These are phyloP conservation scores for Erynnis tages DNA, from an alignment of 2,888 invertebrate species.

Conservation along the genomic window DNA sequence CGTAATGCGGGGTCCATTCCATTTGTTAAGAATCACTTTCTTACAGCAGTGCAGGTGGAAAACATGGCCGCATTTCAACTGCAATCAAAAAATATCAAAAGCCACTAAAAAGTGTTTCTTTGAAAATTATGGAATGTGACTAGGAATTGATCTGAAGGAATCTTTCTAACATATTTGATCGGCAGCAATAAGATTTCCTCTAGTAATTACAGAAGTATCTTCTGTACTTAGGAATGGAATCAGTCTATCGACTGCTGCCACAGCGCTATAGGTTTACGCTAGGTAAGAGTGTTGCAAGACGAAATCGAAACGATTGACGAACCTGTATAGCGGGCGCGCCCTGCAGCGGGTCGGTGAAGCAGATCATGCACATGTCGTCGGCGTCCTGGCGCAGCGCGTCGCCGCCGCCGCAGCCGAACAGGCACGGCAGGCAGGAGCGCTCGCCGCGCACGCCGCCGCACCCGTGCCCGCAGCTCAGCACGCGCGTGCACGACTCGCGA, in stretches of 20 bases:
- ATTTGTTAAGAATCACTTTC: constrained; percentile 90
- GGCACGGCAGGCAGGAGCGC: constrained; percentile 91
- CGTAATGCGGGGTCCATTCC: constrained; percentile 97
- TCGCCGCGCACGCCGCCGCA: constrained; percentile 97
- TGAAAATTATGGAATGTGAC: too few species aligned
- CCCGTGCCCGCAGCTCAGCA: constrained; percentile 93
- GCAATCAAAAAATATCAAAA: constrained; percentile 38
- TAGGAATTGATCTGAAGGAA: too few species aligned
- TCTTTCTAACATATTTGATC: too few species aligned
- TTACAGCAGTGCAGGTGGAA: constrained; percentile 97
- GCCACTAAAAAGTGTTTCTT: too few species aligned
- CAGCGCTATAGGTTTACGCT: too few species aligned
- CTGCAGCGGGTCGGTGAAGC: constrained; percentile 97
- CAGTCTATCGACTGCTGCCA: too few species aligned
- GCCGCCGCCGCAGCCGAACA: constrained; percentile 91
- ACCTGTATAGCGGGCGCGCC: constrained; percentile 97
- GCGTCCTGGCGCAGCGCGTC: constrained; percentile 95
- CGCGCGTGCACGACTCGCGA: constrained; percentile 90
- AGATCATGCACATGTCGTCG: constrained; percentile 99
- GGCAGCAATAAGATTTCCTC: too few species aligned
- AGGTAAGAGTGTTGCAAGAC: too few species aligned
- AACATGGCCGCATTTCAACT: constrained; percentile 96
- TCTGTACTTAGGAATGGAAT: too few species aligned
- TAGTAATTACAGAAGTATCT: too few species aligned
- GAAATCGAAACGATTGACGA: constrained; percentile 13